Base-by-base conservation (phyloP, 2,113 vertebrate genomes). In the Gobio gobio region DNA sequence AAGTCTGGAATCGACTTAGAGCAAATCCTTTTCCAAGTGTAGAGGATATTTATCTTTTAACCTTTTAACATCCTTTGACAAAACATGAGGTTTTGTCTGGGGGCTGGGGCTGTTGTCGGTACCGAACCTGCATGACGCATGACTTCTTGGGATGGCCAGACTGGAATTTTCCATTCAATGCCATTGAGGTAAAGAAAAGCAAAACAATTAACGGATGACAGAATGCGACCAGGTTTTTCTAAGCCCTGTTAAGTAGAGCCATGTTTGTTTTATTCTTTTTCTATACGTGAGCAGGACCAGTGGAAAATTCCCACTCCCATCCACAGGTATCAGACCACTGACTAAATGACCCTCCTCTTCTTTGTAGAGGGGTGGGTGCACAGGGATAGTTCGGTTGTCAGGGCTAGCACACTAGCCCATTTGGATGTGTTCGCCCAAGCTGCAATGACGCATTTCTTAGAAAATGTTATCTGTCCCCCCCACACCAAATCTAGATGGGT, bases 241-340 rank as follows among this genome's bases (percentile, higher is more conserved):
- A 43, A 79, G 68, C 20, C 84, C 14, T 78, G 88, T 91, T 93
- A 90, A 91, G 85, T 86, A 90, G 88, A 84, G 43, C 43, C 43
- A 8, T 82, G 74, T 85, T 85, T 68, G 58, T 85, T 64, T 45
- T 90, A 90, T 70, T 18, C 61, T 82, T 74, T 83, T 78, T 83
- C 89, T 74, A 89, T 91, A 90, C 87, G 88, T 90, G 89, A 86
- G 87, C 90, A 90, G 85, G 87, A 91, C 91, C 89, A 92, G 94
- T 94, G 94, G 94, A 95, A 95, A 95, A 94, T 94, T 92, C 94
- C 94, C 92, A 93, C 88, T 92, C 90, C 88, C 90, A 87, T 81
- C 56, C 84, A 87, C 74, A 29, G 58, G 82, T 74, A 89, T 86
- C 85, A 78, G 86, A 89, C 91, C 89, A 76, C 88, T 86, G 88